Evolutionary conservation across 2,797 vertebrate species (phyloP).

Genomic region (Eulemur albifrons): DNA sequence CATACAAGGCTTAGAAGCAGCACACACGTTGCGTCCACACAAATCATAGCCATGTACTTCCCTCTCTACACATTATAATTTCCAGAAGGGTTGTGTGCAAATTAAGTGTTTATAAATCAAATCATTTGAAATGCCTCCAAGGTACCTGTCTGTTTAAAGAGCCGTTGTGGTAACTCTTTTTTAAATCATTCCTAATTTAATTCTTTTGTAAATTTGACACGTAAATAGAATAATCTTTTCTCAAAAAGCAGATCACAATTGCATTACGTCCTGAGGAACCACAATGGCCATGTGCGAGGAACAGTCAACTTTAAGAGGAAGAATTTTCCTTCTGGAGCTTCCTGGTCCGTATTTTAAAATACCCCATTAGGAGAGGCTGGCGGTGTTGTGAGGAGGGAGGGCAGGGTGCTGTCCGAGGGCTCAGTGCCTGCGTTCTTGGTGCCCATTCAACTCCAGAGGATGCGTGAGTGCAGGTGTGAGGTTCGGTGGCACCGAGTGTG

Average conservation of each 20-base stretch:
- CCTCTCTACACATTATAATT: background rate
- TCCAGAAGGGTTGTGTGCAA: conserved; percentile 17
- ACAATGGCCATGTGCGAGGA: background rate
- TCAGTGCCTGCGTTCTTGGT: background rate
- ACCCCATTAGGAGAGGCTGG: background rate
- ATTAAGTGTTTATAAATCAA: conserved; percentile 33
- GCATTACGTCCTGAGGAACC: conserved; percentile 17
- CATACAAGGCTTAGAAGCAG: background rate
- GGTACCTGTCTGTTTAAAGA: conserved; percentile 41
- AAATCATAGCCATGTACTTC: background rate
- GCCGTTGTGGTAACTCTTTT: background rate
- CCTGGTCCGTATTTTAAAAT: background rate
- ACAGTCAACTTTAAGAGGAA: background rate
- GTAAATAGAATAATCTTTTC: conserved; percentile 35
- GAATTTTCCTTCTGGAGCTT: background rate
- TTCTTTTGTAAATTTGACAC: conserved; percentile 51
- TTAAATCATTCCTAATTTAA: conserved; percentile 60
- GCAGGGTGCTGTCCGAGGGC: background rate
- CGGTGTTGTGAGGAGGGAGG: background rate
- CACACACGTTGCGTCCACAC: background rate
- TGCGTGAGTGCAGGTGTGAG: background rate
- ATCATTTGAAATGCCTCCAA: conserved; percentile 50
- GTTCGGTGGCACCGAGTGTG: background rate
- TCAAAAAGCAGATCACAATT: background rate
- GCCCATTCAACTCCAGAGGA: background rate